phyloP scores from a whole-genome alignment of 2,888 invertebrate species.

The Stenodema calcarata region DNA sequence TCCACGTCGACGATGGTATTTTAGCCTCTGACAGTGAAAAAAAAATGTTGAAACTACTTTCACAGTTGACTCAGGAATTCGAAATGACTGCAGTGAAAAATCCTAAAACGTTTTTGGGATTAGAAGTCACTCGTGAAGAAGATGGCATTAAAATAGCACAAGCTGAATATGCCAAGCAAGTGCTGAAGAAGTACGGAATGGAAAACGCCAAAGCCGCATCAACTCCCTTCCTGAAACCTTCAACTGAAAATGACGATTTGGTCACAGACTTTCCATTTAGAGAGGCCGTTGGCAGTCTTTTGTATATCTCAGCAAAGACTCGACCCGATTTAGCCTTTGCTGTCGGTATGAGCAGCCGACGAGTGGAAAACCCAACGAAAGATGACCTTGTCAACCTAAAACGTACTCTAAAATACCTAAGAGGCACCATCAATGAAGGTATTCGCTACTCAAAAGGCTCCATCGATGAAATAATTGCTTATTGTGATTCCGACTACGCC shows the following conservation, averaged over 20 bases:
- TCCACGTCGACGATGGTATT: conserved; percentile 57
- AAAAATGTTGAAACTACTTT: conserved; percentile 51
- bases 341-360: background rate
- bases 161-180: too few species aligned
- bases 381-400: conserved; percentile 30
- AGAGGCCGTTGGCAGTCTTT: too few species aligned
- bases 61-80: conserved; percentile 47
- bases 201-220: conserved; percentile 45
- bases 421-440: conserved; percentile 42
- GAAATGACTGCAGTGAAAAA: too few species aligned
- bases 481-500: conserved; percentile 51
- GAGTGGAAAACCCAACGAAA: background rate
- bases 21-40: conserved; percentile 37
- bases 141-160: conserved; percentile 46
- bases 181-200: conserved; percentile 53
- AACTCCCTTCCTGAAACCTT: conserved; percentile 1
- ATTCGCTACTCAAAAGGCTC: conserved; percentile 18
- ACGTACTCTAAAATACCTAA: background rate
- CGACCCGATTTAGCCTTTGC: too few species aligned
- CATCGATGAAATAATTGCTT: conserved; percentile 37
- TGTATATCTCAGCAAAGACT: too few species aligned
- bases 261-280: too few species aligned
- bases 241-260: too few species aligned
- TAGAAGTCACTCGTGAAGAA: too few species aligned
- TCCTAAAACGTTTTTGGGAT: too few species aligned